These are phyloP conservation scores for Beris morrisii DNA, from an alignment of 2,888 invertebrate species.

Conservation along the genomic window DNA sequence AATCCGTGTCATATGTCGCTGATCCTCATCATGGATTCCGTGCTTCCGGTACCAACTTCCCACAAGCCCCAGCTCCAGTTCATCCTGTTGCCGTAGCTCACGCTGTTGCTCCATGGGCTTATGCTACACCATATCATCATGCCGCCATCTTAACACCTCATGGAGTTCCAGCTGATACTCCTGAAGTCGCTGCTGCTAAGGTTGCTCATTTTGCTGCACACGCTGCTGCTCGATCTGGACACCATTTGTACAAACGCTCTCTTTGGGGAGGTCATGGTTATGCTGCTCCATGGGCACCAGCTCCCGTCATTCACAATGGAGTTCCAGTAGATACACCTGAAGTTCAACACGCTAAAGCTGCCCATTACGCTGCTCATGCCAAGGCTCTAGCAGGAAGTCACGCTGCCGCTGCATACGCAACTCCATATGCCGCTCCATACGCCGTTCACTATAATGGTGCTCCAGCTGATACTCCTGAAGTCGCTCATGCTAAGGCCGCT, in stretches of 20 bases:
- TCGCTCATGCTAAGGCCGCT: slow-evolving; percentile 54
- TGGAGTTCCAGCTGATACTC: slow-evolving; percentile 56
- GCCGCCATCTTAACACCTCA: slow-evolving; percentile 45
- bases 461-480: slow-evolving; percentile 58
- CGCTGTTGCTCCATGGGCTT: slow-evolving; percentile 47
- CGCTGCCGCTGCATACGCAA: slow-evolving; percentile 37
- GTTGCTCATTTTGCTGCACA: slow-evolving; percentile 59
- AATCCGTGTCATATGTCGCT: slow-evolving; percentile 66
- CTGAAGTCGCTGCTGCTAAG: slow-evolving; percentile 59
- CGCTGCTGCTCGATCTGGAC: slow-evolving; percentile 52
- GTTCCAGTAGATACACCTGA: slow-evolving; percentile 60
- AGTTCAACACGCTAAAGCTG: slow-evolving; percentile 57
- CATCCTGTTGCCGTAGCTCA: slow-evolving; percentile 41
- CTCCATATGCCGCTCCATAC: slow-evolving; percentile 34
- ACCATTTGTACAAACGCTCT: slow-evolving; percentile 57
- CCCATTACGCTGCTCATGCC: slow-evolving; percentile 55
- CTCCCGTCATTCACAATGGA: slow-evolving; percentile 54
- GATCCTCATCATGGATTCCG: slow-evolving; percentile 67
- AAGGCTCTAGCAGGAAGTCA: slow-evolving; percentile 49
- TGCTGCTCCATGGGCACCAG: slow-evolving; percentile 49
- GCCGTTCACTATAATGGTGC: slow-evolving; percentile 45
- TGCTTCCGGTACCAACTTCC: slow-evolving; percentile 67
- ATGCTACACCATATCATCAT: slow-evolving; percentile 46
- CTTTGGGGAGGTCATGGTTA: slow-evolving; percentile 45
- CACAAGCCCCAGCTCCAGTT: slow-evolving; percentile 59